Base-by-base conservation (phyloP, 2,888 invertebrate genomes). In the Frankliniella fusca region DNA sequence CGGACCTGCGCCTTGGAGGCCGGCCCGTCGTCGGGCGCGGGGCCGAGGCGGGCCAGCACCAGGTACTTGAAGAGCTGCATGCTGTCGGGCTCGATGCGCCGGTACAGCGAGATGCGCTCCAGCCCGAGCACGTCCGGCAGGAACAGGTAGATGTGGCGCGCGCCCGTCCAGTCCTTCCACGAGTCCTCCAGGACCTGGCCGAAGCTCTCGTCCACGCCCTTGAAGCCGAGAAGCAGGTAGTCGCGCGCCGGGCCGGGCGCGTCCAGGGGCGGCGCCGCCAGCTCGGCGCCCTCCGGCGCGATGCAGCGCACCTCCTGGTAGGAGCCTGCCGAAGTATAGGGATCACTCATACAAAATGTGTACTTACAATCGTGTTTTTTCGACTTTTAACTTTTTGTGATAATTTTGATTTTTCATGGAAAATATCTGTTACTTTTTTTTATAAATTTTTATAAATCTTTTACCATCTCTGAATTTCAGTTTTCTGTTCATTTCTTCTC, bases 81-180 rank as follows among this genome's bases (percentile, higher is more conserved):
- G 80, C 87, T 86, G 61, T 87, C 85, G n/a, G 88, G 87, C 38
- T 86, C 85, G 65, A 87, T 85, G 81, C 87, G 85, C 27, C 87
- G 86, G 84, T 87, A 88, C 84, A 89, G 87, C 27, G 87, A 87
- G 54, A 89, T 88, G 83, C 87, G 86, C 11, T 87, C 84, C 15
- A 89, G 86, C 8, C 88, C 88, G 82, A 89, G 86, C 49, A 88
- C 88, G 82, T 88, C 86, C 2, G 88, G 87, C 5, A 89, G 86
- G 84, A 88, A 87, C 84, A 89, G 85, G 84, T 89, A 89, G 80
- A 89, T 87, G 83, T 88, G 86, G 2, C 89, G 85, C 9, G 88
- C 88, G 23, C 88, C 88, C 10, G 88, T 88, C 89, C 89, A 89
- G 83, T 89, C 89, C 84, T 88, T 89, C 89, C 89, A 89, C 8